These are phyloP conservation scores for Heliconius hewitsoni DNA, from an alignment of 1,140 invertebrate genomes.

Conservation along the genomic window DNA sequence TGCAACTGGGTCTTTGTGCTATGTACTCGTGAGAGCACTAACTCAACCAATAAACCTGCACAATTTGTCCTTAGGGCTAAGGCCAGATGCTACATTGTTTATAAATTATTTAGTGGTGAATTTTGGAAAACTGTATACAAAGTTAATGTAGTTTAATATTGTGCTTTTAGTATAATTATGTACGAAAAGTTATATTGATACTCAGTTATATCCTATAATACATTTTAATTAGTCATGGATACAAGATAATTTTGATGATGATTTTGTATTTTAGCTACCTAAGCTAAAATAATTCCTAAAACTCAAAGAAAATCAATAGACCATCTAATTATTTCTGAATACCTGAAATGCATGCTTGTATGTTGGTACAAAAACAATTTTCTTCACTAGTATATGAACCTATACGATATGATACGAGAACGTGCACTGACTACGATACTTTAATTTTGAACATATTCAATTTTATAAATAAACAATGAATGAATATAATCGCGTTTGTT, in stretches of 20 bases:
- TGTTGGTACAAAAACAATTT: too few species aligned
- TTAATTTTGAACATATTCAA: too few species aligned
- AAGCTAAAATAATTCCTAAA: too few species aligned
- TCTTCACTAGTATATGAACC: too few species aligned
- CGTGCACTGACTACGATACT: too few species aligned
- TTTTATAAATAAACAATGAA: not conserved
- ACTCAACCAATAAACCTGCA: constrained; percentile 52
- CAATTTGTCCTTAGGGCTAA: constrained; percentile 47
- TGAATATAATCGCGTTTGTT: not conserved
- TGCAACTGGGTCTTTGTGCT: constrained; percentile 49
- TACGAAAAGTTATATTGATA: not conserved
- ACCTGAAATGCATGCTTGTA: too few species aligned
- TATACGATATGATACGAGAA: too few species aligned
- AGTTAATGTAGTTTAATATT: not conserved
- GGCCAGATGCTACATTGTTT: constrained; percentile 42
- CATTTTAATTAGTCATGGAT: not conserved
- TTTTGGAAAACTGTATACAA: not conserved
- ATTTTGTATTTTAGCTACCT: too few species aligned
- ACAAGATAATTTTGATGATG: too few species aligned
- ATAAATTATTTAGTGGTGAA: constrained; percentile 30
- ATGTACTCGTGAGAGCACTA: constrained; percentile 49
- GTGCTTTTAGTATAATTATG: not conserved
- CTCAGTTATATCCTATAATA: not conserved
- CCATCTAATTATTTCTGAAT: too few species aligned
- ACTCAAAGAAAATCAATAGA: not conserved